Conservation (phyloP, 2,113 vertebrate species). For the Mobula birostris region DNA sequence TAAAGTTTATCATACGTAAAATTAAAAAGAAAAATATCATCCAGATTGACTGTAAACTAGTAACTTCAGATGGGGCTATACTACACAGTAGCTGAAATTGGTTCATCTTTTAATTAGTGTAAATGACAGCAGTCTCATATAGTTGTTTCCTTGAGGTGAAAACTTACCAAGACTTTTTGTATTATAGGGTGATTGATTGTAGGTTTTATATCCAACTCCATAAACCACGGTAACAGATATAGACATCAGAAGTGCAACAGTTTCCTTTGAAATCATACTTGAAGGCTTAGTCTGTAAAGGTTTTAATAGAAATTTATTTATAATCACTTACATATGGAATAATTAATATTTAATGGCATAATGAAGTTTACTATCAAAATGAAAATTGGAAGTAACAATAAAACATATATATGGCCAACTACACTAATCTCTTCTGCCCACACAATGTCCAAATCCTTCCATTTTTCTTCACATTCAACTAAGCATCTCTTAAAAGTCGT, state of each 20-base stretch:
- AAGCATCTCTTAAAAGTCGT: no score
- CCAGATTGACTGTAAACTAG: not conserved
- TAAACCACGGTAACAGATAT: conserved; percentile 12
- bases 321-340: not conserved
- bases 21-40: not conserved
- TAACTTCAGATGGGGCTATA: not conserved
- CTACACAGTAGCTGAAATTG: not conserved
- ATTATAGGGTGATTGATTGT: conserved; percentile 35
- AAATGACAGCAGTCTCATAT: conserved; percentile 1
- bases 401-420: no score
- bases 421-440: no score
- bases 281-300: not conserved
- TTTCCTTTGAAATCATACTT: conserved; percentile 25
- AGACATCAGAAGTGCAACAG: not conserved
- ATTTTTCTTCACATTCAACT: no score
- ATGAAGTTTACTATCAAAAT: not conserved
- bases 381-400: not conserved
- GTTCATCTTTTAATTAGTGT: not conserved
- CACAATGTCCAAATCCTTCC: no score
- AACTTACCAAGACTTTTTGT: conserved; percentile 28
- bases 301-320: not conserved
- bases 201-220: conserved; percentile 18
- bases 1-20: not conserved
- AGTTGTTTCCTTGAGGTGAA: not conserved
- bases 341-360: not conserved